Evolutionary conservation across 1,140 invertebrate species (phyloP), one percentile per base, ranked within the genome.

Genomic region (Pemphigus obesinymphae): DNA sequence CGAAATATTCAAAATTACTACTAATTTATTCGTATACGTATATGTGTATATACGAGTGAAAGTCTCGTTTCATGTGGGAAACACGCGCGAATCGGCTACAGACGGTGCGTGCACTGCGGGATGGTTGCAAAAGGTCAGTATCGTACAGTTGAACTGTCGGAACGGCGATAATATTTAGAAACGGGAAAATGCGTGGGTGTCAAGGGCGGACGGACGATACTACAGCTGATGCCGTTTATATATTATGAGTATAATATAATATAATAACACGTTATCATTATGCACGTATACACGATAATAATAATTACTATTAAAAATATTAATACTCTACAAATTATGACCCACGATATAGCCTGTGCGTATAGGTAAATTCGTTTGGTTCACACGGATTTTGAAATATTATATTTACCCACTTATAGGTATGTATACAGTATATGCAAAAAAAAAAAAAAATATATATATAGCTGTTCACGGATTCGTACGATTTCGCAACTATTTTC

Each of bases 271-370:
- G 40, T 45, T 70, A 45, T 66, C 37, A 34, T 10, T 61, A 34
- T 13, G 2, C 68, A 8, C 23, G 40, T 26, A n/a, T n/a, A 26
- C 68, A 45, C 40, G 13, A 45, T 70, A 45, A 70, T 70, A 6
- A 45, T 70, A 45, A 70, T 70, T 70, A 70, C 68, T 45, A n/a
- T 43, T 70, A n/a, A n/a, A n/a, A n/a, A n/a, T n/a, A n/a, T n/a
- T n/a, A 45, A 45, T 45, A 43, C 15, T 10, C 23, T 70, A 70
- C 23, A 70, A 34, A 68, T 40, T 45, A 45, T 29, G 40, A 45
- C 40, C 68, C 40, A 17, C 40, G 37, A 70, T 26, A 34, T 20
- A 34, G 37, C 34, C 63, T 66, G 66, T 10, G 63, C 5, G 23
- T 31, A 61, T 8, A n/a, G 6, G n/a, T n/a, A n/a, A n/a, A n/a